Percentiles rank a stretch among this genome's conserved stretches.
These are phyloP conservation scores for Corydoras sp. DNA, from an alignment of 2,113 vertebrate species.

Conservation along the genomic window DNA sequence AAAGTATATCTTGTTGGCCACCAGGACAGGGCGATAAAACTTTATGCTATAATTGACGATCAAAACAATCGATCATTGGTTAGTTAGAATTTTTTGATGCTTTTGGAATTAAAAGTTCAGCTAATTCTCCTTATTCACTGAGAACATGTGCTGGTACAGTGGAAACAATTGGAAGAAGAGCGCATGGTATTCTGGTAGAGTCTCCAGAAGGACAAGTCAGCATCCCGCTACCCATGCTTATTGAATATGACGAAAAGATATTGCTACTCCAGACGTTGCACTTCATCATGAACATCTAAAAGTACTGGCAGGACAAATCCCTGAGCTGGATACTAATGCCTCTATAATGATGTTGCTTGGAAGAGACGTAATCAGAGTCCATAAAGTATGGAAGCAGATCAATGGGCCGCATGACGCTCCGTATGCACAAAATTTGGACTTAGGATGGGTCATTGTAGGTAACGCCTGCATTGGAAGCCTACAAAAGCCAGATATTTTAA, in stretches of 20 bases:
- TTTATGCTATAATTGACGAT: conserved; percentile 23
- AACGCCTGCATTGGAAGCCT: conserved; percentile 14
- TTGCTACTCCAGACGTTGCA: conserved; percentile 14
- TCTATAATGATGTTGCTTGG: conserved; percentile 26
- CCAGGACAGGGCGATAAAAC: background rate
- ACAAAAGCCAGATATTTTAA: conserved; percentile 9
- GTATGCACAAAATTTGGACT: conserved; percentile 32
- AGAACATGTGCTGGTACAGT: conserved; percentile 16
- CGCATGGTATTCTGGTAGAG: background rate
- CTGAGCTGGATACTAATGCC: conserved; percentile 1
- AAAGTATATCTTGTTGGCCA: conserved; percentile 20
- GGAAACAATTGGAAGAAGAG: conserved; percentile 3
- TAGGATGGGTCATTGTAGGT: conserved; percentile 37
- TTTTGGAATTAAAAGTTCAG: background rate
- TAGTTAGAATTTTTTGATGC: conserved; percentile 22
- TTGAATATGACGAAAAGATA: conserved; percentile 37
- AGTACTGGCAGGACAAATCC: background rate
- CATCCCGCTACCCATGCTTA: conserved; percentile 31
- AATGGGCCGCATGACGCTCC: conserved; percentile 27
- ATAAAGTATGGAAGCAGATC: conserved; percentile 36
- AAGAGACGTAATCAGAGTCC: conserved; percentile 19
- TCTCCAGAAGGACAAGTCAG: conserved; percentile 15
- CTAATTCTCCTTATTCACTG: conserved; percentile 20
- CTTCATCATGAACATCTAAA: conserved; percentile 13
- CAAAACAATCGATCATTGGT: conserved; percentile 38